These are phyloP conservation scores for Orthosia incerta DNA, from an alignment of 2,888 invertebrate genomes.

Conservation along the genomic window DNA sequence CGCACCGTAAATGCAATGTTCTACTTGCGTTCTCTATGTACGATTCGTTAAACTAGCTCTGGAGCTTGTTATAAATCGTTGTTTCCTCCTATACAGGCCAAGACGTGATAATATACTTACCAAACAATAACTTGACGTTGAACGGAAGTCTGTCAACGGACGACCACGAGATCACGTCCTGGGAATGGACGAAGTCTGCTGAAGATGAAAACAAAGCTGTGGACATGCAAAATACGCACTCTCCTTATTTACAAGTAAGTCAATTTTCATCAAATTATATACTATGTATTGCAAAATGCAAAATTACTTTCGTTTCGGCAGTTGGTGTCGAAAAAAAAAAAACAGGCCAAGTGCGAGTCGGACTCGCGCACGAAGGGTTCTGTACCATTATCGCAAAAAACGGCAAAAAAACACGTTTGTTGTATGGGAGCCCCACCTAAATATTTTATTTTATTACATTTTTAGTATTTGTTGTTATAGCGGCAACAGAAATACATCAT, in stretches of 20 bases:
- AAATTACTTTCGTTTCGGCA: no score
- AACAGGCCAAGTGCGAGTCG: no score
- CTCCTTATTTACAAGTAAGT: conserved; percentile 94
- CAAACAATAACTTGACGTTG: conserved; percentile 96
- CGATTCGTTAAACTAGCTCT: background rate
- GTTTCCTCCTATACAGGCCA: conserved; percentile 90
- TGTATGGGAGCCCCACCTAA: no score
- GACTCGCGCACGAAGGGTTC: no score
- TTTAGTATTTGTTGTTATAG: no score
- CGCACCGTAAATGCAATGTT: background rate
- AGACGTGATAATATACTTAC: conserved; percentile 97
- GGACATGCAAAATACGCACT: conserved; percentile 98
- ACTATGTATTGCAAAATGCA: no score
- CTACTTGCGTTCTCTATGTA: background rate
- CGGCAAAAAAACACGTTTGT: no score
- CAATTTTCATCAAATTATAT: no score
- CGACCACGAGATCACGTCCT: conserved; percentile 97
- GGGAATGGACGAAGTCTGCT: conserved; percentile 98
- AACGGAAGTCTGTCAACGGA: conserved; percentile 98
- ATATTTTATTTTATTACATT: no score
- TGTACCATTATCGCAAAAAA: no score
- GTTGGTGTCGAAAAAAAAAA: no score
- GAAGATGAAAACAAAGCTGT: conserved; percentile 97
- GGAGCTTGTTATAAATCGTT: background rate
- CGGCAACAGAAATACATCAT: no score